Evolutionary conservation across 1,140 invertebrate genomes (phyloP).

Genomic region (Maniola jurtina): DNA sequence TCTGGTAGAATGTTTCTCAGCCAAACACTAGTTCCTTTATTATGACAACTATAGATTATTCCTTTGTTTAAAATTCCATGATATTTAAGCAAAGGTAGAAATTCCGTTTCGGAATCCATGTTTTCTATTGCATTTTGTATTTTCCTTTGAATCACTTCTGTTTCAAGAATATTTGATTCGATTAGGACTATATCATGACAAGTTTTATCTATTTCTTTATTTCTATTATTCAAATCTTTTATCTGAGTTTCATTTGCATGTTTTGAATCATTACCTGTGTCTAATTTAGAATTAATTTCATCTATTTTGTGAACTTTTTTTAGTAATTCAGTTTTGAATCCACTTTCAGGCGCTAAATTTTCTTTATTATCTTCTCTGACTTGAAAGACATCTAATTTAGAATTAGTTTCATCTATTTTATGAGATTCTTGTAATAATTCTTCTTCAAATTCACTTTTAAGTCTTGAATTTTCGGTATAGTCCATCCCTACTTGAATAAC

Average conservation of each 20-base stretch:
- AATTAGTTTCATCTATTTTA: too few species aligned
- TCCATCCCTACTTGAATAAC: background rate
- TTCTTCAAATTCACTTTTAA: too few species aligned
- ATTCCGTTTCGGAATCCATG: background rate
- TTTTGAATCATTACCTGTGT: too few species aligned
- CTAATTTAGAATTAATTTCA: too few species aligned
- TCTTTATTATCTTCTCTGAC: too few species aligned
- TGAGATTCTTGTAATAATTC: too few species aligned
- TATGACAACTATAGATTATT: conserved; percentile 7
- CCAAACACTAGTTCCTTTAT: background rate
- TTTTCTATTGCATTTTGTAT: background rate
- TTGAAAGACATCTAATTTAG: too few species aligned
- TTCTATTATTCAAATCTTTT: background rate
- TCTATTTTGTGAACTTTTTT: too few species aligned
- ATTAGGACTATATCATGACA: background rate
- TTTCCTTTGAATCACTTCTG: background rate
- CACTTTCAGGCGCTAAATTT: too few species aligned
- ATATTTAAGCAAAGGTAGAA: background rate
- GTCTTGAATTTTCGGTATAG: too few species aligned
- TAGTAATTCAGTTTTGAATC: too few species aligned
- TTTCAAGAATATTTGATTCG: background rate
- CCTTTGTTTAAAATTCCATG: background rate
- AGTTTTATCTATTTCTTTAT: background rate
- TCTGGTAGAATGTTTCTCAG: background rate
- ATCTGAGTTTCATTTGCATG: too few species aligned